Evolutionary conservation across 1,140 invertebrate species (phyloP), one percentile per base, ranked within the genome.

Genomic region (Agrypnia vestita): DNA sequence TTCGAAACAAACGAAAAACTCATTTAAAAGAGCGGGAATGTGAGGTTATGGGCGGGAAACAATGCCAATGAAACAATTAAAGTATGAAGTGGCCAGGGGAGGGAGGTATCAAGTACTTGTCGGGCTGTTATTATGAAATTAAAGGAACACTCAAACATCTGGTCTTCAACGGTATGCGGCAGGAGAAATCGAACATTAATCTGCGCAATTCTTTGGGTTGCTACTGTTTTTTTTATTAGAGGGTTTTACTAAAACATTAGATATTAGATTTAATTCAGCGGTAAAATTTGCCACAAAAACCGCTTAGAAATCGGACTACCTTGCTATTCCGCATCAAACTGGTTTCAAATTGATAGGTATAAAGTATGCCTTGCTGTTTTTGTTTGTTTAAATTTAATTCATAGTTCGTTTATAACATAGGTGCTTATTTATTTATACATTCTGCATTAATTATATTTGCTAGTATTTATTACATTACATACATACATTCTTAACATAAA

Each of bases 31-130:
- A 19, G 46, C 15, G 44, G 67, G 15, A 25, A 47, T 71, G 13
- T 49, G 13, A 71, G 67, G 59, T 35, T 19, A 25, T 17, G 44
- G 62, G 43, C 10, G 7, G 47, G 56, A 80, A 80, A 80, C 79
- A 80, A 80, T 80, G 75, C 73, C 74, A 80, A 80, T 80, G 79
- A 80, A 80, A 80, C 79, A 80, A 80, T 80, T 80, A 77, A 72
- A 80, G 44, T 56, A 25, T 72, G 51, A 43, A 67, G 59, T 35
- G 25, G n/a, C n/a, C n/a, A 35, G 25, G 25, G 1, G 25, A 6
- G 25, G 25, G 17, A 17, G 46, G 69, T 47, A 64, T 74, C 55
- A 56, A 71, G 35, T 56, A 47, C 56, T 17, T 35, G 10, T n/a
- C 49, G 51, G 61, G 9, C 59, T 67, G 61, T 71, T 80, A 80